Conservation (phyloP, 53 echinoderm and acorn worm species). For the Henricia sp. region DNA sequence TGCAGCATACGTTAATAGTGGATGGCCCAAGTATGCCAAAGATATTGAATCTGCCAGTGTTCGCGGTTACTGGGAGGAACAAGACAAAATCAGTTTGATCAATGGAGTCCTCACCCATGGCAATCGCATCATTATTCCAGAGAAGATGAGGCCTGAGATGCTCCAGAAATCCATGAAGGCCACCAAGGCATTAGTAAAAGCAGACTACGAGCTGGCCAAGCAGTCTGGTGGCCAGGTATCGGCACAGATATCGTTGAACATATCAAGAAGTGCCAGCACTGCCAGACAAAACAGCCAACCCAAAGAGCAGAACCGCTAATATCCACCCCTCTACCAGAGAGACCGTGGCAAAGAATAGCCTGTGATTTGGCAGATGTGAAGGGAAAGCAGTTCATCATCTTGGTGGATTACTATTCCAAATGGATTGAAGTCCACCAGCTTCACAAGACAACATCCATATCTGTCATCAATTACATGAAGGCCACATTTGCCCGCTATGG, state of each 20-base stretch:
- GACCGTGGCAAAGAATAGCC: slow-evolving; percentile 22
- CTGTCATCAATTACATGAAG: slow-evolving; percentile 18
- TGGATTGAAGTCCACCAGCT: slow-evolving; percentile 17
- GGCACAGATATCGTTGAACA: not conserved
- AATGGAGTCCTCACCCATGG: slow-evolving; percentile 59
- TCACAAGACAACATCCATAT: not conserved
- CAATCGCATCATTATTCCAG: slow-evolving; percentile 33
- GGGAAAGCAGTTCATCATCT: not conserved
- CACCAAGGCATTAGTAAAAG: slow-evolving; percentile 55
- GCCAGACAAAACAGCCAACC: not conserved
- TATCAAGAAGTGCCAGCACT: slow-evolving; percentile 3
- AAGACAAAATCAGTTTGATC: slow-evolving; percentile 35
- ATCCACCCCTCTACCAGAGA: slow-evolving; percentile 7
- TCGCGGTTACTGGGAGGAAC: slow-evolving; percentile 17
- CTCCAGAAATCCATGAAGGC: slow-evolving; percentile 42
- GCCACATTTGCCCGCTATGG: slow-evolving; percentile 13
- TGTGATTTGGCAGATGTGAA: slow-evolving; percentile 2
- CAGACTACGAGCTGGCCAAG: slow-evolving; percentile 25
- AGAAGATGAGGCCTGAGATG: slow-evolving; percentile 1
- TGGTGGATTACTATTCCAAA: not conserved
- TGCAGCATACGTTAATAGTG: slow-evolving; percentile 13
- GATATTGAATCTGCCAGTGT: not conserved
- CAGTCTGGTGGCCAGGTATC: slow-evolving; percentile 66
- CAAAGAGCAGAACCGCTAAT: slow-evolving; percentile 26
- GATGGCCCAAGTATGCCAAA: too few relatives aligned